Evolutionary conservation across 2,113 vertebrate genomes (phyloP).

Genomic region (Brachyhypopomus gauderio): DNA sequence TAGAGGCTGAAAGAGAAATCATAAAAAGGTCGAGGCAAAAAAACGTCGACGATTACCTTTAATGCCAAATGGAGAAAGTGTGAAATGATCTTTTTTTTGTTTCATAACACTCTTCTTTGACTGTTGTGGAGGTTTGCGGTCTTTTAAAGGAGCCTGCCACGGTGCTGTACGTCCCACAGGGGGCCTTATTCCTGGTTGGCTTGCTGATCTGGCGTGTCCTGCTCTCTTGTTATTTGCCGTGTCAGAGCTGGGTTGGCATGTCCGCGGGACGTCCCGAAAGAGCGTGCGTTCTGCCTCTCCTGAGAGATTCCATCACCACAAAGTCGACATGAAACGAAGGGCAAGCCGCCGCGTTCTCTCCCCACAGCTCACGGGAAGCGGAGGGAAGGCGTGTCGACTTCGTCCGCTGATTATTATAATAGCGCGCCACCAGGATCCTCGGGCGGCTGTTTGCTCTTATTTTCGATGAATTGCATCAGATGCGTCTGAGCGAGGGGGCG

Average conservation of each 20-base stretch:
- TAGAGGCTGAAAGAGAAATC: conserved; percentile 19
- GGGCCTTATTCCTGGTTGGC: conserved; percentile 15
- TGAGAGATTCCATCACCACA: conserved; percentile 61
- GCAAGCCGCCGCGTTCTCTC: conserved; percentile 73
- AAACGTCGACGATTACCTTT: background rate
- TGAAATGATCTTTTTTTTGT: conserved; percentile 11
- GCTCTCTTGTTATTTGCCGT: conserved; percentile 63
- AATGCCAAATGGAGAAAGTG: conserved; percentile 31
- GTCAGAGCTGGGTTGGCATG: conserved; percentile 59
- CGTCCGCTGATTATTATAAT: conserved; percentile 75
- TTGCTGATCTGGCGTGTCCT: conserved; percentile 37
- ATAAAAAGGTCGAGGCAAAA: background rate
- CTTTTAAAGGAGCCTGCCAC: background rate
- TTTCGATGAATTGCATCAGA: conserved; percentile 77
- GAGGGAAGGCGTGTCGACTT: conserved; percentile 65
- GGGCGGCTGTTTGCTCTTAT: conserved; percentile 72
- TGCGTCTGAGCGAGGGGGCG: conserved; percentile 45
- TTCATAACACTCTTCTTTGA: too few relatives aligned
- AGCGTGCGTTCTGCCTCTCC: conserved; percentile 64
- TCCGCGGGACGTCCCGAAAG: conserved; percentile 50
- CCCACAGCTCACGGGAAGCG: conserved; percentile 69
- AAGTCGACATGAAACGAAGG: conserved; percentile 70
- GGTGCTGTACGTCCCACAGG: background rate
- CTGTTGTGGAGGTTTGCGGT: background rate
- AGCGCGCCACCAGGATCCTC: conserved; percentile 71